Evolutionary conservation across 2,113 vertebrate genomes (phyloP).

Genomic region (Bombycilla garrulus): DNA sequence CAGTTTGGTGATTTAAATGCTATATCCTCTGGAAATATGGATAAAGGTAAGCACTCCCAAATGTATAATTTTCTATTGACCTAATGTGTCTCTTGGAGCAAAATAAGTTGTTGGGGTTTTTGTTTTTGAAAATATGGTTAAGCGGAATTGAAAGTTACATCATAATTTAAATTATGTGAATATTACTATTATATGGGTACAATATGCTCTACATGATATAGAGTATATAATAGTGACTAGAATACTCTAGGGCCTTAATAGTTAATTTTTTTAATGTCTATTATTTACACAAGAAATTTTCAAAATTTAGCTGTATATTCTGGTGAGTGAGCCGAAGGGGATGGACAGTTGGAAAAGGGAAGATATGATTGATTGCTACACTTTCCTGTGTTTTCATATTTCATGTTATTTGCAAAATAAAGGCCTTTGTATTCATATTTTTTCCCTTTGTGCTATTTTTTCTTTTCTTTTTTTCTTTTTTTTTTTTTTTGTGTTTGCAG

Average conservation of each 20-base stretch:
- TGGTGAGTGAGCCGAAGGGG: neutral
- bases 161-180: neutral
- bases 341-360: neutral
- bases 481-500: constrained; percentile 41
- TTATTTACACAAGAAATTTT: neutral
- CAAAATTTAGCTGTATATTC: neutral
- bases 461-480: neutral
- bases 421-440: neutral
- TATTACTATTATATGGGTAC: neutral
- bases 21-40: constrained; percentile 78
- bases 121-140: neutral
- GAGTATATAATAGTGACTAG: neutral
- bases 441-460: constrained; percentile 25
- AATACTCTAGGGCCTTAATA: neutral
- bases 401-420: constrained; percentile 10
- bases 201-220: neutral
- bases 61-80: neutral
- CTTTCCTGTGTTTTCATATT: neutral
- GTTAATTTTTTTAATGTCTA: neutral
- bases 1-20: constrained; percentile 82
- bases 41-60: constrained; percentile 75
- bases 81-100: neutral
- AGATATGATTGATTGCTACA: neutral
- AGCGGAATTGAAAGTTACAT: neutral
- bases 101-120: neutral